Evolutionary conservation across 2,113 vertebrate genomes (phyloP).

Genomic region (Embiotoca jacksoni): DNA sequence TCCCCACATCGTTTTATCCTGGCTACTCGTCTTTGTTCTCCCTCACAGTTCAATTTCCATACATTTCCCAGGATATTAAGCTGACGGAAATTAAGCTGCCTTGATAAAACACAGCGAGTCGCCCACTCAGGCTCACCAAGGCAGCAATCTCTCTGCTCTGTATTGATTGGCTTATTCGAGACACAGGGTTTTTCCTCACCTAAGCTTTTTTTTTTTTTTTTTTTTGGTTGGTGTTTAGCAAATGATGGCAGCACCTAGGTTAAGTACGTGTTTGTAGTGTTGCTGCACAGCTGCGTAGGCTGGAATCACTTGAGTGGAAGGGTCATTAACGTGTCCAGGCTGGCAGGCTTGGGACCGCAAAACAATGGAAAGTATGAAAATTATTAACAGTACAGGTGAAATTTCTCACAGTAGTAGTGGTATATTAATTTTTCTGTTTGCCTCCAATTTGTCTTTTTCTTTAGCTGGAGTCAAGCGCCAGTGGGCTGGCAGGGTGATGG

Average conservation of each 20-base stretch:
- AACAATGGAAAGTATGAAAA: constrained; percentile 54
- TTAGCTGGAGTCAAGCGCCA: constrained; percentile 18
- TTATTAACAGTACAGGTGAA: constrained; percentile 60
- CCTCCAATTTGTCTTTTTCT: constrained; percentile 46
- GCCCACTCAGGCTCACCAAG: constrained; percentile 64
- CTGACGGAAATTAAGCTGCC: constrained; percentile 78
- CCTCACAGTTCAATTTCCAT: constrained; percentile 77
- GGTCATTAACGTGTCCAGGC: constrained; percentile 29
- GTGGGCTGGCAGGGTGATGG: constrained; percentile 63
- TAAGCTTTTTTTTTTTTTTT: constrained; percentile 17
- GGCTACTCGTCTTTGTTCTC: constrained; percentile 72
- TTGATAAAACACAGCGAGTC: constrained; percentile 72
- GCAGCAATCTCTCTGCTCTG: constrained; percentile 53
- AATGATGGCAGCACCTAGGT: constrained; percentile 33
- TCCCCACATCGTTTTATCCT: constrained; percentile 52
- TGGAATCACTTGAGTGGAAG: constrained; percentile 13
- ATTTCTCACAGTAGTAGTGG: constrained; percentile 33
- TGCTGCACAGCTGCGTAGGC: neutral
- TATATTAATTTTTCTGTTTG: constrained; percentile 47
- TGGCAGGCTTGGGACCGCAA: neutral
- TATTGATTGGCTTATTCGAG: constrained; percentile 73
- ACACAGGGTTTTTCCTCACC: constrained; percentile 50
- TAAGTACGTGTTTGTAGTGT: constrained; percentile 33
- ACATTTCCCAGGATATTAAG: constrained; percentile 78
- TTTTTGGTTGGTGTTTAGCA: constrained; percentile 11